phyloP scores from a whole-genome alignment of 2,797 vertebrate species.

The Acipenser transmontanus region DNA sequence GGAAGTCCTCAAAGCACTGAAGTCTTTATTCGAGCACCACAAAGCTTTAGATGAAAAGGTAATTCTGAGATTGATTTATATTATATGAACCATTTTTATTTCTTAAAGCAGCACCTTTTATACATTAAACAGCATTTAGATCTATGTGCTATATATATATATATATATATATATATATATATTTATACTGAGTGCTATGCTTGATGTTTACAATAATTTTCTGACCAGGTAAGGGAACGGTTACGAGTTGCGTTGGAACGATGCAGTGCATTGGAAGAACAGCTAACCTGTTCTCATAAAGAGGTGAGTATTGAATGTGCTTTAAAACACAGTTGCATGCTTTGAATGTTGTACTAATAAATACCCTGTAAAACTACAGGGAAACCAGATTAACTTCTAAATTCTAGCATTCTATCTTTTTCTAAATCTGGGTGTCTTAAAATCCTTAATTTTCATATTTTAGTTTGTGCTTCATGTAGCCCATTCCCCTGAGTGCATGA shows the following conservation, averaged over 20 bases:
- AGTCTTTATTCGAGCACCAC: conserved; percentile 94
- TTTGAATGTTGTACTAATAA: too few relatives aligned
- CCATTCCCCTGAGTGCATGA: too few relatives aligned
- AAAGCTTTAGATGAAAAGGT: conserved; percentile 98
- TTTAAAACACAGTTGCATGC: too few relatives aligned
- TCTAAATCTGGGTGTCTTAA: too few relatives aligned
- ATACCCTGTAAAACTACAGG: too few relatives aligned
- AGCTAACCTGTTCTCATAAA: conserved; percentile 83
- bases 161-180: too few relatives aligned
- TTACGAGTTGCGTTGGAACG: conserved; percentile 89
- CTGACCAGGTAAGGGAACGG: conserved; percentile 80
- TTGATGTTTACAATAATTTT: background rate
- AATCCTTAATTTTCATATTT: too few relatives aligned
- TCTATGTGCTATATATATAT: too few relatives aligned
- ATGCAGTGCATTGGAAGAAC: conserved; percentile 89
- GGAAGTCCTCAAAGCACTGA: conserved; percentile 94
- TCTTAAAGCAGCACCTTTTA: background rate
- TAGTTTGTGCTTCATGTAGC: too few relatives aligned
- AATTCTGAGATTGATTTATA: conserved; percentile 6
- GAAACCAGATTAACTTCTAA: too few relatives aligned
- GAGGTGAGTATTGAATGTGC: conserved; percentile 62
- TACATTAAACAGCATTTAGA: background rate
- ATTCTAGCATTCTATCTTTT: too few relatives aligned
- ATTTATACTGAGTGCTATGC: too few relatives aligned
- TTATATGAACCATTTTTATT: conserved; percentile 4